Evolutionary conservation across 2,113 vertebrate species (phyloP), one percentile per base, ranked within the genome.

Genomic region (Leptobrachium ailaonicum): DNA sequence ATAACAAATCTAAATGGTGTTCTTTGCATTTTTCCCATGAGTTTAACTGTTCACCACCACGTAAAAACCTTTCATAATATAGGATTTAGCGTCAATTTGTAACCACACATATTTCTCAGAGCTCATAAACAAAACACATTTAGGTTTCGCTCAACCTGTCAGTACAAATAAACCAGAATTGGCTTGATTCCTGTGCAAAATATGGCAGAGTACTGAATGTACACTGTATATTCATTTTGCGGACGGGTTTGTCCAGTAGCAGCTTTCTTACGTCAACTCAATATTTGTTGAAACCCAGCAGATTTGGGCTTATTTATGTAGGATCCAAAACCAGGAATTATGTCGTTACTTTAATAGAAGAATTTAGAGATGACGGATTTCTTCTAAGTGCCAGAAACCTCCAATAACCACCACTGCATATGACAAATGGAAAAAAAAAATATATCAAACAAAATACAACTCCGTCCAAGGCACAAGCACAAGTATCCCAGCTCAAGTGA

Each of bases 361-460:
- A 68, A 40, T 44, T 79, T 79, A 72, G 66, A 79, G 8, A 44
- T 72, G 68, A 72, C 72, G 58, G 69, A 79, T 79, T 79, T 54
- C 44, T 66, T 53, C 64, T 44, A 58, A 9, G 44, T 79, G 77
- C 77, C 77, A 79, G 66, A 64, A 79, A 63, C 77, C 77, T 72
- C 60, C 69, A 79, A 66, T 32, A 71, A 71, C 58, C 68, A 72
- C 64, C 10, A 41, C 41, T 50, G 43, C 32, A 68, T 64, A 50
- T 79, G 77, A 79, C 77, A 50, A 66, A 79, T 79, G 77, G 77
- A 79, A 79, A 79, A 79, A 54, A 42, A 20, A 69, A 72, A 32
- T 32, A 32, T 32, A 32, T 32, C 20, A 32, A 32, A 32, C 20
- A 58, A 79, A 72, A 66, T 66, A 53, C 12, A 64, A 63, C 68